Evolutionary conservation across 2,888 invertebrate genomes (phyloP).

Genomic region (Dryococelus australis): DNA sequence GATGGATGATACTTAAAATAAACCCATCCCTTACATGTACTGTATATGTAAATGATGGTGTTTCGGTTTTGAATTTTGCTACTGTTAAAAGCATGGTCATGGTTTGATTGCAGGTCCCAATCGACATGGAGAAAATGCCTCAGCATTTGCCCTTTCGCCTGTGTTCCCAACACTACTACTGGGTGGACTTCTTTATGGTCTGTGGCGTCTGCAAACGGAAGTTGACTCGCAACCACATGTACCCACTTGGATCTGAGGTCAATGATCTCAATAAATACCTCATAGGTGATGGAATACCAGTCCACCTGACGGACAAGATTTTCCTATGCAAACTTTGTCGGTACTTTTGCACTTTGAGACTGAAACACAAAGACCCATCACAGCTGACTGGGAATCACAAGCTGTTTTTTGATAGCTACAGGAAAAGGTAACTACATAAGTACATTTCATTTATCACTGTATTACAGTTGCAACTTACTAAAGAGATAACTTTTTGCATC

Average conservation of each 20-base stretch:
- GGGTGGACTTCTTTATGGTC: constrained; percentile 75
- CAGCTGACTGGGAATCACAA: constrained; percentile 58
- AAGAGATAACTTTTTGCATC: not conserved
- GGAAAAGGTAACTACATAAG: constrained; percentile 64
- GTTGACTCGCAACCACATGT: constrained; percentile 78
- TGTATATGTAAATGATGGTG: too few relatives aligned
- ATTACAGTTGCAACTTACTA: not conserved
- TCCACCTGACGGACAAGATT: constrained; percentile 70
- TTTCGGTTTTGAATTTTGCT: constrained; percentile 32
- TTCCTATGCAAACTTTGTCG: constrained; percentile 85
- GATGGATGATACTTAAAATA: too few relatives aligned
- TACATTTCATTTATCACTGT: not conserved
- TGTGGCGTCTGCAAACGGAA: constrained; percentile 81
- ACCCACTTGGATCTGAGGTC: constrained; percentile 67
- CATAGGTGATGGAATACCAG: constrained; percentile 70
- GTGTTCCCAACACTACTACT: constrained; percentile 73
- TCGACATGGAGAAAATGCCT: constrained; percentile 57
- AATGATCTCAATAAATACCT: constrained; percentile 64
- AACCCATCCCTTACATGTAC: too few relatives aligned
- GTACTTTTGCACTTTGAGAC: constrained; percentile 76
- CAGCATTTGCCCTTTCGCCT: constrained; percentile 63
- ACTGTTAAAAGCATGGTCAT: not conserved
- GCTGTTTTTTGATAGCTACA: constrained; percentile 67
- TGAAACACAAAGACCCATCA: constrained; percentile 62
- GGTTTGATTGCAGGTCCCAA: constrained; percentile 55